Conservation (phyloP, 2,113 vertebrate species). For the Loxodonta africana region DNA sequence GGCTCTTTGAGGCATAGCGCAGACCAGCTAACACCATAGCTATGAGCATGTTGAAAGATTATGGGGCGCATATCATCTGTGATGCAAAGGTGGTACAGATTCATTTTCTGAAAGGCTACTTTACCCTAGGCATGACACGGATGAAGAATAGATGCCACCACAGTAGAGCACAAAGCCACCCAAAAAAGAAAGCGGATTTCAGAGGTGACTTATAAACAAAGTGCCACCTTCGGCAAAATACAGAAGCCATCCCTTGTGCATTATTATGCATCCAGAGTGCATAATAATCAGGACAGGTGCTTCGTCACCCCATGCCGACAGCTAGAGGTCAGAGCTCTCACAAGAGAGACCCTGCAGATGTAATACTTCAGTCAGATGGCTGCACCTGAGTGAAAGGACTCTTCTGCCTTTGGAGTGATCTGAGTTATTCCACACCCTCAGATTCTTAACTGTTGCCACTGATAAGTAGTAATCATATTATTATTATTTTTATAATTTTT, state of each 20-base stretch:
- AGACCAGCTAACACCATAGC: not conserved
- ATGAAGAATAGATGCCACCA: constrained; percentile 51
- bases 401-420: constrained; percentile 15
- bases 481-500: not conserved
- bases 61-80: not conserved
- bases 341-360: not conserved
- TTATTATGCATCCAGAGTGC: constrained; percentile 50
- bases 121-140: not conserved
- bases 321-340: constrained; percentile 66
- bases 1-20: not conserved
- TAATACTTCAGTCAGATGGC: not conserved
- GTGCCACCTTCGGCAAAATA: constrained; percentile 59
- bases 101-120: constrained; percentile 34
- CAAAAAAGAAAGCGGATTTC: constrained; percentile 69
- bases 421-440: not conserved
- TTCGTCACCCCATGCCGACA: constrained; percentile 49
- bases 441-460: not conserved
- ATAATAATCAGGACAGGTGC: constrained; percentile 64
- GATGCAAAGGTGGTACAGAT: not conserved
- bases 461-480: not conserved
- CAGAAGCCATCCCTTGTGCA: constrained; percentile 73
- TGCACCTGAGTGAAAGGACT: not conserved
- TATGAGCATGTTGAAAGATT: constrained; percentile 26
- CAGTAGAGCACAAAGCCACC: not conserved
- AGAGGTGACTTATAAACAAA: constrained; percentile 72